phyloP scores from a whole-genome alignment of 2,113 vertebrate species.

The Strigops habroptila region DNA sequence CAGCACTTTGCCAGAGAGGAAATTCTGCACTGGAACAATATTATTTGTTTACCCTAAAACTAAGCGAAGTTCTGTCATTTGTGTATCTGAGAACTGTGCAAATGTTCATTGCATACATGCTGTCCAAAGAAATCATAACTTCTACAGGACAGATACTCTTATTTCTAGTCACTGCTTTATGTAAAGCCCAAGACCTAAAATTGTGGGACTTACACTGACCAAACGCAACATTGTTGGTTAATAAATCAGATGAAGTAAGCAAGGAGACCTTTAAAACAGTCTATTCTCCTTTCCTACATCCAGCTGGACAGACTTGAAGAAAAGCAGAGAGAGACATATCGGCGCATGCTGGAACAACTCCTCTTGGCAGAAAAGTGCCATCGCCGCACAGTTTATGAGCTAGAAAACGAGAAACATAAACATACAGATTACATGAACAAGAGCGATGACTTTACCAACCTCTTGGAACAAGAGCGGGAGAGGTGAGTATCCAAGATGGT shows the following conservation, averaged over 20 bases:
- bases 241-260: slow-evolving; percentile 34
- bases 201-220: neutral
- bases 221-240: slow-evolving; percentile 3
- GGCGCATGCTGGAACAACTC: slow-evolving; percentile 97
- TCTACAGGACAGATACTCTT: neutral
- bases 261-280: neutral
- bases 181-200: neutral
- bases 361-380: slow-evolving; percentile 94
- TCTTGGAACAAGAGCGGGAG: slow-evolving; percentile 95
- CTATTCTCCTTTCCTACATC: slow-evolving; percentile 22
- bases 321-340: slow-evolving; percentile 92
- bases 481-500: slow-evolving; percentile 74
- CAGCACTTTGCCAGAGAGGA: neutral
- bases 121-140: neutral
- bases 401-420: slow-evolving; percentile 91
- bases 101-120: neutral
- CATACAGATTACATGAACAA: slow-evolving; percentile 96
- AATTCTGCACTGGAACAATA: neutral
- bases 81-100: neutral
- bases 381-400: slow-evolving; percentile 87
- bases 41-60: neutral
- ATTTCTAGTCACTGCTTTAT: slow-evolving; percentile 15
- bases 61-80: neutral
- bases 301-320: slow-evolving; percentile 95
- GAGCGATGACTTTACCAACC: slow-evolving; percentile 96